Conservation (phyloP, 2,888 invertebrate species). For the Aethes cnicana region DNA sequence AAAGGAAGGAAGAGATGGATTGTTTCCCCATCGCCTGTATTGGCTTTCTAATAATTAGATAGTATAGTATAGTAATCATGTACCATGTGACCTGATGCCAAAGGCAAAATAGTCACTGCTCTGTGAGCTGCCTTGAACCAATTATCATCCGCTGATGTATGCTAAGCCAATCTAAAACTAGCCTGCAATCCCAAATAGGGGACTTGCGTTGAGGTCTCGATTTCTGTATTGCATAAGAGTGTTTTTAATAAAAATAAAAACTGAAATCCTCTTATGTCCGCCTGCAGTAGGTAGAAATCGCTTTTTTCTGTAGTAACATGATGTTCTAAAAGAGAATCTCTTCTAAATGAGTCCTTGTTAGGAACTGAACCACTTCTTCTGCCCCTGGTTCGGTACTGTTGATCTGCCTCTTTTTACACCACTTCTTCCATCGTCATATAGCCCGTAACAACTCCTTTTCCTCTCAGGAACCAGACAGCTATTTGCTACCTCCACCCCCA, state of each 20-base stretch:
- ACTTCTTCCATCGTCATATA: not conserved
- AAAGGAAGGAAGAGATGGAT: not conserved
- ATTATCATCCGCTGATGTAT: not conserved
- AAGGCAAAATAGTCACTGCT: not conserved
- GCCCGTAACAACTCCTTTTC: not conserved
- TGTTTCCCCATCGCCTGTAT: not conserved
- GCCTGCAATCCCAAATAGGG: not conserved
- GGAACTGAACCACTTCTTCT: not conserved
- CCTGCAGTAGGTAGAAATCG: not conserved
- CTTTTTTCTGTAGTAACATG: not conserved
- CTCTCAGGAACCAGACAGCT: not conserved
- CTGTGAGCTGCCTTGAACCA: not conserved
- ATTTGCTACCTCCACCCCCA: constrained; percentile 9
- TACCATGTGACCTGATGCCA: not conserved
- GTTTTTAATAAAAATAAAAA: not conserved
- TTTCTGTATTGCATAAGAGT: not conserved
- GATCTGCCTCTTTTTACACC: not conserved
- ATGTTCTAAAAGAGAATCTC: not conserved
- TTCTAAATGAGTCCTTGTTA: not conserved
- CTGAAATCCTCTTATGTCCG: not conserved
- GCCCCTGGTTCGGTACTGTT: not conserved
- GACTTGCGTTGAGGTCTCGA: not conserved
- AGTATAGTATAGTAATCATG: constrained; percentile 1
- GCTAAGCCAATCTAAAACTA: not conserved
- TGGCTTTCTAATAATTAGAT: not conserved